Evolutionary conservation across 2,797 vertebrate genomes (phyloP).

Genomic region (Hippocampus kuda): DNA sequence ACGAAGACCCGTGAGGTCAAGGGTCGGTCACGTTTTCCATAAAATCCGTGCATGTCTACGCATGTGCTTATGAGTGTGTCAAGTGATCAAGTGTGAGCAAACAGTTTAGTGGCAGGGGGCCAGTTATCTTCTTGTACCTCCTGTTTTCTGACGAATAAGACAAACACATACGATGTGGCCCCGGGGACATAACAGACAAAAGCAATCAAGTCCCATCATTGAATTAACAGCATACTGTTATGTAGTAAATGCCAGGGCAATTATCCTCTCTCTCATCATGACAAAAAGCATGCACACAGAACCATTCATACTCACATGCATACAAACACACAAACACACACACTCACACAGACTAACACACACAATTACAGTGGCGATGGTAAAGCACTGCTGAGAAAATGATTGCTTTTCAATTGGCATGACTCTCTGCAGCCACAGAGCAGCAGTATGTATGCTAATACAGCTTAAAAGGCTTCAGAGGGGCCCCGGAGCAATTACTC

Average conservation of each 20-base stretch:
- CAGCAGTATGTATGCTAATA: slow-evolving; percentile 70
- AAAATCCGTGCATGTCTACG: background rate
- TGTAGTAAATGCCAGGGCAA: slow-evolving; percentile 54
- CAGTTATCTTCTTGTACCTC: slow-evolving; percentile 35
- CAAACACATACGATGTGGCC: slow-evolving; percentile 36
- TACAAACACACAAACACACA: slow-evolving; percentile 7
- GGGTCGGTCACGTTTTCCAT: background rate
- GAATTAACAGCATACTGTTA: slow-evolving; percentile 61
- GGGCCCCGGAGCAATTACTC: slow-evolving; percentile 56
- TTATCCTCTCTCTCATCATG: slow-evolving; percentile 60
- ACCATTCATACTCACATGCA: slow-evolving; percentile 15
- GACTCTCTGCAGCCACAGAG: slow-evolving; percentile 61
- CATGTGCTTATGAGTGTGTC: background rate
- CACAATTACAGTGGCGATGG: slow-evolving; percentile 58
- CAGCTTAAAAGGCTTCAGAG: slow-evolving; percentile 56
- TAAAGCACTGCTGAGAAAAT: slow-evolving; percentile 52
- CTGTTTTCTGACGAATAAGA: slow-evolving; percentile 46
- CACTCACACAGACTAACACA: slow-evolving; percentile 25
- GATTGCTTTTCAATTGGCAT: slow-evolving; percentile 62
- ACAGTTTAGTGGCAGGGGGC: slow-evolving; percentile 29
- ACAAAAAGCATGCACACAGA: slow-evolving; percentile 25
- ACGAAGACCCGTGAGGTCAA: background rate
- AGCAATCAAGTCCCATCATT: slow-evolving; percentile 62
- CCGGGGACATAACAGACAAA: slow-evolving; percentile 57
- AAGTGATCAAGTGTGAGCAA: slow-evolving; percentile 4